These are phyloP conservation scores for Rhincodon typus DNA, from an alignment of 2,797 vertebrate species.

Conservation along the genomic window DNA sequence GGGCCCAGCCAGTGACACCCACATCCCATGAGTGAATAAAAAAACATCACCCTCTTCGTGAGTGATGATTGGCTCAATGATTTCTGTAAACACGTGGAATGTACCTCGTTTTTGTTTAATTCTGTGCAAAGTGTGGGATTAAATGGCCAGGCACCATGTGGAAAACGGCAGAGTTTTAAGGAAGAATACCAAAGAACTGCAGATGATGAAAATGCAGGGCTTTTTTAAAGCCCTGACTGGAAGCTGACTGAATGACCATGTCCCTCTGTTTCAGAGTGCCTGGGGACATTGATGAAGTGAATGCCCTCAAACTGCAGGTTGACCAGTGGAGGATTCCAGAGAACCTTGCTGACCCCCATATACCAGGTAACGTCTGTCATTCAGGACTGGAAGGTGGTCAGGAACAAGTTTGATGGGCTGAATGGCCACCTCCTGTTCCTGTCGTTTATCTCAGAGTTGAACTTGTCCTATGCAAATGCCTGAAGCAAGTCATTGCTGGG, in stretches of 20 bases:
- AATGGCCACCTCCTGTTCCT: not conserved
- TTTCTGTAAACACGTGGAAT: not conserved
- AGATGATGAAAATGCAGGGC: no score
- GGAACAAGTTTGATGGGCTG: not conserved
- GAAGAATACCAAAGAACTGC: no score
- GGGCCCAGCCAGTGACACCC: no score
- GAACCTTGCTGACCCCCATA: slow-evolving; percentile 75
- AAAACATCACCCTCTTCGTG: no score
- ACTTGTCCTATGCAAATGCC: not conserved
- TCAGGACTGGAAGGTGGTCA: no score
- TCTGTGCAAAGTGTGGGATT: not conserved
- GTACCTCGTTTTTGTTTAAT: not conserved
- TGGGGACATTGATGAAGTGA: slow-evolving; percentile 87
- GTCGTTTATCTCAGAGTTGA: not conserved
- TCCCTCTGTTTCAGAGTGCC: slow-evolving; percentile 63
- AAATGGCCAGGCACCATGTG: not conserved
- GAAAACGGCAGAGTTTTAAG: not conserved
- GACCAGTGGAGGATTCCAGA: slow-evolving; percentile 87
- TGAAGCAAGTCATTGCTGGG: not conserved
- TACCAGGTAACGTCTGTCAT: slow-evolving; percentile 63
- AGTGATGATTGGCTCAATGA: not conserved
- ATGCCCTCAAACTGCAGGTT: slow-evolving; percentile 81
- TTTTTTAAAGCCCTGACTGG: not conserved
- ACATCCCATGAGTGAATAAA: no score
- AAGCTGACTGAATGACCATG: not conserved